Base-by-base conservation (phyloP, 2,888 invertebrate genomes). In the Hydroisotoma schaefferi region DNA sequence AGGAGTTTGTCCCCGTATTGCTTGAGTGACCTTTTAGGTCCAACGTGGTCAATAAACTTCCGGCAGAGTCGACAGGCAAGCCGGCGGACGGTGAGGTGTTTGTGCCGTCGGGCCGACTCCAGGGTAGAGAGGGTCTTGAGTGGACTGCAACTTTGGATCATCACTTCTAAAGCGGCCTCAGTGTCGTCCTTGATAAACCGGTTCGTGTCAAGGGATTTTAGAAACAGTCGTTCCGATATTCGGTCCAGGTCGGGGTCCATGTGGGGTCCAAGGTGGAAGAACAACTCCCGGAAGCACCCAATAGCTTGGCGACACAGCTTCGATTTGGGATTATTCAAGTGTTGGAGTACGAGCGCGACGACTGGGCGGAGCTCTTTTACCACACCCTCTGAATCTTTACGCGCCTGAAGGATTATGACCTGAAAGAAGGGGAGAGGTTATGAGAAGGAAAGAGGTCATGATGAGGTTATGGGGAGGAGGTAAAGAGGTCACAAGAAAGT, bases 221-320 rank as follows among this genome's bases (percentile, higher is more conserved):
- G n/a, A 52, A 52, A 33, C n/a, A 52, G 23, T 20, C 29, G 27
- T 33, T 52, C 51, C 20, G 51, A 2, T 4, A 52, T 2, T 20
- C 22, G 2, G 20, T 29, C 22, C n/a, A 52, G 29, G 20, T 33
- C 20, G 15, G 2, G 4, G 37, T 52, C 51, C 18, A 52, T 28
- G n/a, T 28, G 37, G 4, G 33, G 37, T 6, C 51, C 51, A 3
- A 52, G 22, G 3, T 20, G 18, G 18, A 33, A 6, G 37, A 52
- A 52, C 20, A 52, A 23, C n/a, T 52, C 51, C 12, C 37, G 33
- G 22, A 52, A 29, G 20, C 28, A 28, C 3, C 12, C 18, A 33
- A 52, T 52, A 2, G 51, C 51, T 23, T 52, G 51, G 29, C 37
- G 33, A 22, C 28, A 27, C 15, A 52, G 33, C 37, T 52, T 52